Base-by-base conservation (phyloP, 35 echinoderm and acorn worm species). In the Diadema setosum region DNA sequence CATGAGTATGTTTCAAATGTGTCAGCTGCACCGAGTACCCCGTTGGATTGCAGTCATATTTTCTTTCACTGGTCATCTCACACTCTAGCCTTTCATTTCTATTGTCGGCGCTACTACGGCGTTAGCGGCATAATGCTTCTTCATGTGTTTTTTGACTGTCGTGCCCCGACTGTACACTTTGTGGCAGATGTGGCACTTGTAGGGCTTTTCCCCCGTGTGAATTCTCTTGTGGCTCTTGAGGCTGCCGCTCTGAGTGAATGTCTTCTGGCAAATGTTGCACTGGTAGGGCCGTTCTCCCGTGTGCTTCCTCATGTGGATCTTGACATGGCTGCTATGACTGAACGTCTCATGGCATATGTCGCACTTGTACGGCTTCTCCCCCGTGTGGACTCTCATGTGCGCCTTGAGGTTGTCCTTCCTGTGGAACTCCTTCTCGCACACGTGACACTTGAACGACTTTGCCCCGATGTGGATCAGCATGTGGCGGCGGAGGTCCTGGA, bases 271-370 rank as follows among this genome's bases (percentile, higher is more conserved):
- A 5, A 88, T 48, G 17, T 89, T 89, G 48, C 96, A 98, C 8
- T 50, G 55, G 46, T 91, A 86, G 0, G 85, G 92, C 55, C 86
- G 84, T 31, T 94, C 92, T 3, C 92, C 92, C 2, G 96, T 98
- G 70, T 98, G 96, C 29, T 91, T 94, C 16, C 80, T 82, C 96
- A 98, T 91, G 74, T 98, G 96, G 24, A 98, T 89, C 49, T 94
- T 88, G 3, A 98, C 50, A 39, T 91, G 87, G 18, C 96, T 91
- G 75, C 90, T 94, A 43, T 98, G 92, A 39, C 91, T 94, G 44
- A 98, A 98, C 18, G 92, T 39, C 58, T 94, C 93, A 15, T 86
- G 74, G 64, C 96, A 98, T 5, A 84, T 40, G n/a, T 91, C 44
- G 80, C 96, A 98, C 17, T 75, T 85, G 89, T 85, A 98, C 34